phyloP scores from a whole-genome alignment of 2,888 invertebrate genomes.

The Tachina grossa region DNA sequence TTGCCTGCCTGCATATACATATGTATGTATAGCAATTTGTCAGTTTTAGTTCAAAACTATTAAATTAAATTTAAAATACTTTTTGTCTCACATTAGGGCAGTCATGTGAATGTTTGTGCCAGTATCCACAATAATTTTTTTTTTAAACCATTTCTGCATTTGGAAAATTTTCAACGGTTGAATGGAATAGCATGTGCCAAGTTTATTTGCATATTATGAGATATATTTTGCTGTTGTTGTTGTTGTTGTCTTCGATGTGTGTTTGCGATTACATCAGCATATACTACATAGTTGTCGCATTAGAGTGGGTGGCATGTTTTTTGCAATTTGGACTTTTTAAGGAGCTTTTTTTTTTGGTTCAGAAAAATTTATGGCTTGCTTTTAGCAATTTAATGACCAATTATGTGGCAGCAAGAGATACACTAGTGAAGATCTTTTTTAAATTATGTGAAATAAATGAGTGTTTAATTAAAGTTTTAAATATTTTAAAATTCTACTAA shows the following conservation, averaged over 20 bases:
- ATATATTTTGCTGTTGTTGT: constrained; percentile 26
- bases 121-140: constrained; percentile 19
- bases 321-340: constrained; percentile 29
- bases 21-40: constrained; percentile 57
- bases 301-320: constrained; percentile 44
- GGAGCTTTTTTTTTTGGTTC: constrained; percentile 7
- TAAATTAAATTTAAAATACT: constrained; percentile 26
- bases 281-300: background rate
- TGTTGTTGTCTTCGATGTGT: background rate
- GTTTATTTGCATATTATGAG: constrained; percentile 67
- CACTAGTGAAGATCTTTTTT: background rate
- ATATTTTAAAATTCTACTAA: background rate
- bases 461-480: background rate
- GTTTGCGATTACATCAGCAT: constrained; percentile 23
- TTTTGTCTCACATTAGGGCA: constrained; percentile 62
- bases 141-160: background rate
- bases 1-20: background rate
- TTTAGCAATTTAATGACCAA: constrained; percentile 45
- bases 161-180: constrained; percentile 18
- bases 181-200: constrained; percentile 65
- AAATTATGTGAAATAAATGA: background rate
- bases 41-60: constrained; percentile 54
- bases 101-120: constrained; percentile 51
- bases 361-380: background rate
- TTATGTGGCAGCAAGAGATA: constrained; percentile 17